Base-by-base conservation (phyloP, 2,888 invertebrate species). In the Mesochorus sp. region DNA sequence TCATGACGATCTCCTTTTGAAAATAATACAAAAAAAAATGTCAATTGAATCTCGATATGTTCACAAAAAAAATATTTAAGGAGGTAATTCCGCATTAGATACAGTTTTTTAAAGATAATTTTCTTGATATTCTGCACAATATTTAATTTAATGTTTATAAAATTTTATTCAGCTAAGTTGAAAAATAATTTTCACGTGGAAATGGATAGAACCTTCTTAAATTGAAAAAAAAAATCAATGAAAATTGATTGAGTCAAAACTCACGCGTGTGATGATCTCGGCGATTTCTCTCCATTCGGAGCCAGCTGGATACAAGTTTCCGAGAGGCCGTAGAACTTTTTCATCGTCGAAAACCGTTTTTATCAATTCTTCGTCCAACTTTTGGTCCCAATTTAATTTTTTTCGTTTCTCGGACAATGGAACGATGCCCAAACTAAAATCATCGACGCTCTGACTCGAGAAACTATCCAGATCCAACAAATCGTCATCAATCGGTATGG, bases 251-350 rank as follows among this genome's bases (percentile, higher is more conserved):
- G n/a, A n/a, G n/a, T n/a, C n/a, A 8, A 64, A 28, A 62, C 51
- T 75, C 14, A 95, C 94, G 89, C 93, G 94, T 80, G 94, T 93
- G 80, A 96, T 92, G 2, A 93, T 86, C 57, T 95, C 94, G 0
- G 94, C 95, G 67, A 95, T 91, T 80, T 94, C 94, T 82, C 92
- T 92, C 92, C 93, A 94, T 80, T 96, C 96, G 0, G 92, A 88
- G 0, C 87, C 85, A 10, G 39, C 2, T 6, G 87, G 84, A 83
- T 89, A 90, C 44, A 90, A 83, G 66, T 86, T 82, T 3, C 84
- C 85, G 3, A 91, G 75, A 0, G 91, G 88, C 74, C 90, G 91
- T 2, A 88, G 78, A 24, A 89, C 76, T 79, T 83, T 87, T 10
- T 87, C 86, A 34, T 82, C 62, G 3, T 49, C 31, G 6, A 82